Evolutionary conservation across 2,113 vertebrate genomes (phyloP).

Genomic region (Cyanoramphus novaezelandiae): DNA sequence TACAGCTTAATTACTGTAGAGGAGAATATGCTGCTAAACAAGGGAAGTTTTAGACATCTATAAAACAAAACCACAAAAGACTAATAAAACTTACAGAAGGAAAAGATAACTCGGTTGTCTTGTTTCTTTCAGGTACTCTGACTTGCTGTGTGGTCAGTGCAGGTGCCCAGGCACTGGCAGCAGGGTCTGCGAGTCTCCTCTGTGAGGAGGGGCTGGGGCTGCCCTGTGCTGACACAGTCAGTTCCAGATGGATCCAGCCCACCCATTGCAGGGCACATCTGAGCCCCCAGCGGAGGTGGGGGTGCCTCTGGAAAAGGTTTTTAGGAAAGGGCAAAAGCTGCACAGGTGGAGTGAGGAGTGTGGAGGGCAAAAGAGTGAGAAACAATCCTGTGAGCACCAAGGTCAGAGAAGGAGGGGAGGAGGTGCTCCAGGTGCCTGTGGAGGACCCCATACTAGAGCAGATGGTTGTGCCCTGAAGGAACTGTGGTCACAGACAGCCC

Average conservation of each 20-base stretch:
- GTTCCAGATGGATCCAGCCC: neutral
- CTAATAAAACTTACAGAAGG: neutral
- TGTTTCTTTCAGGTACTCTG: neutral
- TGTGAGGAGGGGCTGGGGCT: neutral
- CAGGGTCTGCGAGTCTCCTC: rapidly evolving
- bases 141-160: rapidly evolving
- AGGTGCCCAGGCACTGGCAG: rapidly evolving
- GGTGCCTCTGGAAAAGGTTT: rapidly evolving
- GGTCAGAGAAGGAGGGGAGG: neutral
- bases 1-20: rapidly evolving
- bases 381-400: neutral
- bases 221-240: neutral
- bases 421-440: neutral
- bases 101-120: neutral
- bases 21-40: neutral
- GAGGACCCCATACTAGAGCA: neutral
- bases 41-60: neutral
- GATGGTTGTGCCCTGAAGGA: neutral
- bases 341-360: too few species aligned
- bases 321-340: neutral
- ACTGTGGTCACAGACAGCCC: neutral
- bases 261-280: rapidly evolving
- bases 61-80: neutral
- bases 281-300: rapidly evolving
- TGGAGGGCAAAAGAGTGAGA: neutral